Evolutionary conservation across 2,113 vertebrate genomes (phyloP), one percentile per base, ranked within the genome.

Genomic region (Tragelaphus scriptus): DNA sequence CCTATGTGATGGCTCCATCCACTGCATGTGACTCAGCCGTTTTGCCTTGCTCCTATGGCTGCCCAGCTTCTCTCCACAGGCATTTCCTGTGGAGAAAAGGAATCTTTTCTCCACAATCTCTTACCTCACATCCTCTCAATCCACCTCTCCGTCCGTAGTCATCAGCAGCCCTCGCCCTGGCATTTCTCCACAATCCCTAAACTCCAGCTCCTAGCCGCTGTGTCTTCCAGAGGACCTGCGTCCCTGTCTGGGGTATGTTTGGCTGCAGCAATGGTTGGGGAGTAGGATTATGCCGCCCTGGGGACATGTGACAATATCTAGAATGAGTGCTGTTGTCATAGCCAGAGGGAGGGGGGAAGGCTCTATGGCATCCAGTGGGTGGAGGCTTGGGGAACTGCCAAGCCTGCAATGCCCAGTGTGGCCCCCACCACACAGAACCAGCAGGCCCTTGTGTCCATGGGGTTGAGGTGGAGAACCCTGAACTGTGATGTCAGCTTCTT

Each of bases 71-170:
- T 16, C 63, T 19, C 63, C 63, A 68, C 32, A 68, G 32, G 63
- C 32, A 19, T 68, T 68, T 68, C 32, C 63, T 40, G 40, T 40
- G 40, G 40, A 40, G 40, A 49, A 49, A 49, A 49, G 47, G 47
- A 49, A 49, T 49, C 47, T 49, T 49, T 49, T 49, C 65, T 21
- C 32, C n/a, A 36, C 32, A 71, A 0, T 71, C 65, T 71, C 17
- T 19, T 5, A n/a, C n/a, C 65, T 71, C 17, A 71, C n/a, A 71
- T 11, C n/a, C 65, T n/a, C 9, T 21, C n/a, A 11, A 36, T 19
- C 32, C 2, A 9, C 21, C 65, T 6, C n/a, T 36, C n/a, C 4
- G 0, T 2, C 65, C 9, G 0, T 2, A 36, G 17, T 68, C 65
- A 68, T 19, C 32, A 68, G 32, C 32, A 68, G 32, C n/a, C 9